Conservation (phyloP, 2,113 vertebrate genomes). For the Procavia capensis region DNA sequence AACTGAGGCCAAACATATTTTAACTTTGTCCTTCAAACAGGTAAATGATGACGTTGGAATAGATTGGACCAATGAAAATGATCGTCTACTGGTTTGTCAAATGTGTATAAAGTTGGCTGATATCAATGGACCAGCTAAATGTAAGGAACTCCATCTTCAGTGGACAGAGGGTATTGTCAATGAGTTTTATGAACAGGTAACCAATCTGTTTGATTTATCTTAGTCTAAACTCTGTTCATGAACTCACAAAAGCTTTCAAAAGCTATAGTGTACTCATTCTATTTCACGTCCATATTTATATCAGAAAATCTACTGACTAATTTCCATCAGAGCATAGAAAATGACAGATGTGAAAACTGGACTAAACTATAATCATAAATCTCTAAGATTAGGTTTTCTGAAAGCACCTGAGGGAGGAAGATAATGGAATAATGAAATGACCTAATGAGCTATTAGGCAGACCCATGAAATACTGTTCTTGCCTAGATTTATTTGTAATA, state of each 20-base stretch:
- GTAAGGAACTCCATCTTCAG: conserved; percentile 96
- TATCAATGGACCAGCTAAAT: conserved; percentile 97
- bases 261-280: background rate
- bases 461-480: background rate
- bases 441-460: background rate
- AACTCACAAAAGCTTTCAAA: background rate
- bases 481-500: background rate
- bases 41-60: conserved; percentile 97
- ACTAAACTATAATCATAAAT: background rate
- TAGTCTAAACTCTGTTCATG: background rate
- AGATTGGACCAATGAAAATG: conserved; percentile 99
- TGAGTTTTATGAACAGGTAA: conserved; percentile 99
- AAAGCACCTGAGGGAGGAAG: background rate
- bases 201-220: background rate
- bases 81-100: conserved; percentile 97
- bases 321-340: conserved; percentile 9
- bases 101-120: conserved; percentile 99
- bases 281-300: background rate
- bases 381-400: background rate
- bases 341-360: background rate
- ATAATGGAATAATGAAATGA: background rate
- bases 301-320: background rate
- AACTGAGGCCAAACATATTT: background rate
- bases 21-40: conserved; percentile 81
- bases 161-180: conserved; percentile 99